Conservation (phyloP, 1,140 invertebrate species). For the Adelges cooleyi region DNA sequence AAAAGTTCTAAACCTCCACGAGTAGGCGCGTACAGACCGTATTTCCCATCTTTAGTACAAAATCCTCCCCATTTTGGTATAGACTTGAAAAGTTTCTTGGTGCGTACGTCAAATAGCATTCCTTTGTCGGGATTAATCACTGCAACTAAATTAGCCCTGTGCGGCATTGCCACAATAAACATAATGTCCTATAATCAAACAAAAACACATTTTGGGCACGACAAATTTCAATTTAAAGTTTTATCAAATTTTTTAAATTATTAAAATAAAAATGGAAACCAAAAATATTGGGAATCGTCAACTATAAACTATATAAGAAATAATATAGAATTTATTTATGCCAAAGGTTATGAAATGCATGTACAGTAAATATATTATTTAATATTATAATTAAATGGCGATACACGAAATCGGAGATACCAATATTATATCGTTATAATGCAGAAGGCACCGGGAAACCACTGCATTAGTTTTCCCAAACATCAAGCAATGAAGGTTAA, state of each 20-base stretch:
- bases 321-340: too few relatives aligned
- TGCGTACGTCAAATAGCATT: constrained; percentile 69
- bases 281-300: too few relatives aligned
- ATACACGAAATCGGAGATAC: too few relatives aligned
- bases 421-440: too few relatives aligned
- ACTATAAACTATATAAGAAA: too few relatives aligned
- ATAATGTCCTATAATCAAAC: constrained; percentile 46
- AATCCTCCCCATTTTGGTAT: constrained; percentile 72
- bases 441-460: too few relatives aligned
- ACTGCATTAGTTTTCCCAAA: too few relatives aligned
- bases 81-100: constrained; percentile 60
- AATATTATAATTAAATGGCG: too few relatives aligned
- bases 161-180: constrained; percentile 61
- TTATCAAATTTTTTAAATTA: background rate
- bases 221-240: background rate
- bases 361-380: too few relatives aligned
- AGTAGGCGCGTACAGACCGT: constrained; percentile 82
- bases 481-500: too few relatives aligned
- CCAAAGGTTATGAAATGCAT: too few relatives aligned
- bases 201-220: background rate
- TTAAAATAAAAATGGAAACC: too few relatives aligned
- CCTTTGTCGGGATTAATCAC: constrained; percentile 84
- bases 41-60: constrained; percentile 75
- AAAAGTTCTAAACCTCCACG: constrained; percentile 82
- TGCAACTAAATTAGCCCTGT: constrained; percentile 69